phyloP scores from a whole-genome alignment of 2,797 vertebrate species.

The Enteromius argenteus region DNA sequence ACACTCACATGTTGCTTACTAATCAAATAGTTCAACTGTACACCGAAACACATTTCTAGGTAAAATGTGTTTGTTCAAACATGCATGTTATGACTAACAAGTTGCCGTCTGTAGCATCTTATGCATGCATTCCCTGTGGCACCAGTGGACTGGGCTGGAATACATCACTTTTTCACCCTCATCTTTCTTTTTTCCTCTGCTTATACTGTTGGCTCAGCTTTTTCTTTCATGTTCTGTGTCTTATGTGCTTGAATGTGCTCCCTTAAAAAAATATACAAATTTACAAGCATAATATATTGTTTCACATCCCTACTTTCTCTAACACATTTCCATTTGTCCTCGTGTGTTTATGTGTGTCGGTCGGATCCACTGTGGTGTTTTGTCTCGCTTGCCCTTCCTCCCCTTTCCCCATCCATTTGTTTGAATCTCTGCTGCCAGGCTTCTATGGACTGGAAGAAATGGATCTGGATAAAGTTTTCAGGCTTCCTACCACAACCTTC shows the following conservation, averaged over 20 bases:
- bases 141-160: background rate
- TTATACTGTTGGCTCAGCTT: background rate
- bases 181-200: background rate
- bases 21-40: background rate
- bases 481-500: constrained; percentile 92
- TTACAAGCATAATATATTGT: background rate
- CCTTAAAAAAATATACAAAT: background rate
- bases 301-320: background rate
- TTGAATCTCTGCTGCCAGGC: constrained; percentile 72
- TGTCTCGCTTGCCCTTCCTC: background rate
- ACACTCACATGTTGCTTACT: background rate
- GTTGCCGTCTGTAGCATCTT: background rate
- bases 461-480: constrained; percentile 92
- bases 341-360: background rate
- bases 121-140: background rate
- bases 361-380: constrained; percentile 9
- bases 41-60: background rate
- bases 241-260: background rate
- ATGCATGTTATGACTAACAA: background rate
- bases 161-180: background rate
- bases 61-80: background rate
- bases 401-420: background rate
- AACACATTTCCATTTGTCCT: constrained; percentile 3
- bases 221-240: background rate
- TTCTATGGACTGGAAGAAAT: constrained; percentile 89